These are phyloP conservation scores for Diachasmimorpha longicaudata DNA, from an alignment of 1,140 invertebrate species.

Conservation along the genomic window DNA sequence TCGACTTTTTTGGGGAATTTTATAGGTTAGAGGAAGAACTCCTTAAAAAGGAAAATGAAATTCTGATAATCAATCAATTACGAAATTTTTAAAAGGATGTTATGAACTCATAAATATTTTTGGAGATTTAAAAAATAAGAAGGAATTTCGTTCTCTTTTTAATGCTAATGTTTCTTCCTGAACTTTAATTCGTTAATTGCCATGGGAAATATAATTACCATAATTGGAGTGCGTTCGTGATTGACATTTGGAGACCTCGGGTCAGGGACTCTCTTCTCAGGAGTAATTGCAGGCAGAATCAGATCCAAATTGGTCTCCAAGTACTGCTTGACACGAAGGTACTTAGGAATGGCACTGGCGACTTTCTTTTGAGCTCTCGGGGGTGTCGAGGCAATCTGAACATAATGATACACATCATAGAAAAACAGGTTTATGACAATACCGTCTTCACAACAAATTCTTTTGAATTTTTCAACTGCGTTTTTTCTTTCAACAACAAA, in stretches of 20 bases:
- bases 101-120: too few relatives aligned
- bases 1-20: too few relatives aligned
- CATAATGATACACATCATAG: constrained; percentile 14
- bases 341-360: constrained; percentile 44
- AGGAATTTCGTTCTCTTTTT: too few relatives aligned
- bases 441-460: too few relatives aligned
- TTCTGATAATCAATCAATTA: too few relatives aligned
- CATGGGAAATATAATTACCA: constrained; percentile 37
- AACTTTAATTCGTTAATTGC: neutral
- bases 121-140: too few relatives aligned
- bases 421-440: too few relatives aligned
- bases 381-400: constrained; percentile 40
- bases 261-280: constrained; percentile 32
- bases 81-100: too few relatives aligned
- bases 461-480: constrained; percentile 13
- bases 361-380: constrained; percentile 18
- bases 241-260: constrained; percentile 35
- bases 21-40: too few relatives aligned
- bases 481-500: too few relatives aligned
- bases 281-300: constrained; percentile 31
- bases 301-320: constrained; percentile 53
- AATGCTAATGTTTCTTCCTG: too few relatives aligned
- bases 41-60: too few relatives aligned
- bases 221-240: constrained; percentile 40
- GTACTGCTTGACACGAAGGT: constrained; percentile 44